phyloP scores from a whole-genome alignment of 2,113 vertebrate species.

The Sprattus sprattus region DNA sequence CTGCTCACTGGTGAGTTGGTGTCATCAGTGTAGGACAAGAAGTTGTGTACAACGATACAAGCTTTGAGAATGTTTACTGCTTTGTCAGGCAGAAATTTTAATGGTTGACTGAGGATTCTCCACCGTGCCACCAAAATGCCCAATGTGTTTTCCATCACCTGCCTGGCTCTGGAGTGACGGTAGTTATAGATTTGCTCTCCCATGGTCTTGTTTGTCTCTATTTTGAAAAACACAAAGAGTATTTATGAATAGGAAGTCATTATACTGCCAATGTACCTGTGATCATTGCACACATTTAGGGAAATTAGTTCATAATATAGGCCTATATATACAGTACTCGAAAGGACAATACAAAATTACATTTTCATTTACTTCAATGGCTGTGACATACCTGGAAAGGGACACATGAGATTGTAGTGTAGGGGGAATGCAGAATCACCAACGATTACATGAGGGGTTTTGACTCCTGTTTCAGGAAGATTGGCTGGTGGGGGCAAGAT shows the following conservation, averaged over 20 bases:
- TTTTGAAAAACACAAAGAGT: neutral
- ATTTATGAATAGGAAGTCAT: neutral
- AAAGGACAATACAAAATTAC: too few species aligned
- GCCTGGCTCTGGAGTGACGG: conserved; percentile 29
- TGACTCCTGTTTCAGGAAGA: neutral
- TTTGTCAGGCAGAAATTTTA: conserved; percentile 25
- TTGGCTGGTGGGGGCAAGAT: conserved; percentile 23
- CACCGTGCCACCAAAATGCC: conserved; percentile 37
- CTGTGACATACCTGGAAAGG: conserved; percentile 19
- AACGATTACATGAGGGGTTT: conserved; percentile 11
- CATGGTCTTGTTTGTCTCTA: neutral
- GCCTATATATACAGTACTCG: too few species aligned
- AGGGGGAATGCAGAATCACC: conserved; percentile 26
- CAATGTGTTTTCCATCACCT: conserved; percentile 36
- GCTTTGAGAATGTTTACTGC: conserved; percentile 15
- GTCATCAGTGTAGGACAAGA: conserved; percentile 18
- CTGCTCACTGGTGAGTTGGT: neutral
- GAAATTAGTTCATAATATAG: too few species aligned
- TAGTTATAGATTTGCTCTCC: conserved; percentile 31
- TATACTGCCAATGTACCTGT: neutral
- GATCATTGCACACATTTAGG: neutral
- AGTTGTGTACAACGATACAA: conserved; percentile 25
- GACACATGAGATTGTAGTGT: conserved; percentile 30
- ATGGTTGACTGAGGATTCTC: conserved; percentile 5
- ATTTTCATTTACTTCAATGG: too few species aligned